phyloP scores from a whole-genome alignment of 2,113 vertebrate species.

The Colius striatus region DNA sequence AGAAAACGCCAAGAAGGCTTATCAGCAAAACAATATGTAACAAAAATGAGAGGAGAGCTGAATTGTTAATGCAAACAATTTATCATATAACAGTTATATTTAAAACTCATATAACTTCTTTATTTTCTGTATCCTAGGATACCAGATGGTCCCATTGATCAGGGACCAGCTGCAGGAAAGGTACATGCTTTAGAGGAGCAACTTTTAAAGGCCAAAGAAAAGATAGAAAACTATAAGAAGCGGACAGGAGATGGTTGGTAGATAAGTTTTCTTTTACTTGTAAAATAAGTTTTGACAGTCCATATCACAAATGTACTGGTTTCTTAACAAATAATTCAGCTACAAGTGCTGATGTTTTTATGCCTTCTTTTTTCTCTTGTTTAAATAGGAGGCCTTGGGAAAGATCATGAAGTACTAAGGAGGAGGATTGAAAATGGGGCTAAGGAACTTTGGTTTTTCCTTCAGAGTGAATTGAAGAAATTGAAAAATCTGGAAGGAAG shows the following conservation, averaged over 20 bases:
- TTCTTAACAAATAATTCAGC: neutral
- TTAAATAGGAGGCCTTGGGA: constrained; percentile 81
- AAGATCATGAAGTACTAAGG: constrained; percentile 92
- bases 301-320: neutral
- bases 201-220: constrained; percentile 94
- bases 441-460: constrained; percentile 97
- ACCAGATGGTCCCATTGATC: constrained; percentile 93
- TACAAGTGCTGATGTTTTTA: neutral
- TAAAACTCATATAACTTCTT: neutral
- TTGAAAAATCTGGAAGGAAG: constrained; percentile 85
- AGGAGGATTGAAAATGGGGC: constrained; percentile 94
- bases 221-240: constrained; percentile 95
- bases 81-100: neutral
- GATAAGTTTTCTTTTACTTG: constrained; percentile 16
- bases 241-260: constrained; percentile 88
- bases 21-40: neutral
- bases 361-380: neutral
- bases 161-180: constrained; percentile 86
- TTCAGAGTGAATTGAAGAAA: constrained; percentile 95
- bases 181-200: constrained; percentile 94
- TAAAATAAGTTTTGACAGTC: neutral
- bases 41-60: neutral
- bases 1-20: neutral
- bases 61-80: neutral
- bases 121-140: constrained; percentile 81